phyloP scores from a whole-genome alignment of 2,797 vertebrate species.

The Enteromius thamalakanensis region DNA sequence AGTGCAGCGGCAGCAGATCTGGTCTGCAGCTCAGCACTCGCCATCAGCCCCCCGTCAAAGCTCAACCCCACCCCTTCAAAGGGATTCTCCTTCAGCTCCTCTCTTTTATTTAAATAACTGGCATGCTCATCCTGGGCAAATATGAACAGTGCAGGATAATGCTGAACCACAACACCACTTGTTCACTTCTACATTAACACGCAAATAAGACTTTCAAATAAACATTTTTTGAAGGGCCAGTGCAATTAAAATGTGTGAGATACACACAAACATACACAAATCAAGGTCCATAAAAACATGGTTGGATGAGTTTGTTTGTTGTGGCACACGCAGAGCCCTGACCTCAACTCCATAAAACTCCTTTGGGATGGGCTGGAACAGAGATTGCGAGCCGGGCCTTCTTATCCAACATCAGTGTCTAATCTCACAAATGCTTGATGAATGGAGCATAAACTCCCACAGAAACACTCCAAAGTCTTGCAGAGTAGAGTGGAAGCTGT shows the following conservation, averaged over 20 bases:
- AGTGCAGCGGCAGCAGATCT: constrained; percentile 56
- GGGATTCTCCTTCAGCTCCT: constrained; percentile 15
- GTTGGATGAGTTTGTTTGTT: not conserved
- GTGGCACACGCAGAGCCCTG: not conserved
- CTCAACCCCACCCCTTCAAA: not conserved
- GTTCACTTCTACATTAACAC: constrained; percentile 20
- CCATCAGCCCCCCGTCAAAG: constrained; percentile 2
- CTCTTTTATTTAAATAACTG: not conserved
- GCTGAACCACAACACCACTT: not conserved
- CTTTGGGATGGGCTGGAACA: not conserved
- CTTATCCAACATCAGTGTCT: not conserved
- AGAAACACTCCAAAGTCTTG: not conserved
- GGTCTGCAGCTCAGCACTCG: constrained; percentile 39
- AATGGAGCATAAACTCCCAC: not conserved
- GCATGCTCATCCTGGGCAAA: constrained; percentile 7
- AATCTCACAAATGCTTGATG: not conserved
- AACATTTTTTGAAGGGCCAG: not conserved
- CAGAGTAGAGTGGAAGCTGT: not conserved
- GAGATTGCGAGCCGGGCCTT: not conserved
- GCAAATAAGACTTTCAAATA: not conserved
- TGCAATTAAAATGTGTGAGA: constrained; percentile 17
- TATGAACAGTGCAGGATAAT: constrained; percentile 10
- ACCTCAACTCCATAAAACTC: not conserved
- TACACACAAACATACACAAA: not conserved
- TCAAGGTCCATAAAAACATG: not conserved